Evolutionary conservation across 2,797 vertebrate species (phyloP).

Genomic region (Odontamblyopus lacepedii): DNA sequence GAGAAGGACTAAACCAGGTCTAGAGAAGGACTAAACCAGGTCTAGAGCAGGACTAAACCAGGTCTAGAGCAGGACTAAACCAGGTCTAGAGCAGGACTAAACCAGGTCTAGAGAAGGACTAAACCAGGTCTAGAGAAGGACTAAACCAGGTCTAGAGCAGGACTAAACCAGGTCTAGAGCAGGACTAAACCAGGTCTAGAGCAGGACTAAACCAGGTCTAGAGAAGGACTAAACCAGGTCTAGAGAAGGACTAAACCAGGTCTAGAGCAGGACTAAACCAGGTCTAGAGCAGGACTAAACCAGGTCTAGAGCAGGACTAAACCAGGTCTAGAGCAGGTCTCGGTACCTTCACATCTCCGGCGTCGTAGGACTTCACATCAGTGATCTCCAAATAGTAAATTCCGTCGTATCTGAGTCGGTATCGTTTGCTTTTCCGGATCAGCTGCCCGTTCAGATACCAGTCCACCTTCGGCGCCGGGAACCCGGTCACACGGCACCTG

Average conservation of each 20-base stretch:
- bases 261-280: background rate
- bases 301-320: background rate
- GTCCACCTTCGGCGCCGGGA: slow-evolving; percentile 93
- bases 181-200: too few species aligned
- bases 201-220: too few species aligned
- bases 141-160: background rate
- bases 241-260: too few species aligned
- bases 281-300: background rate
- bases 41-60: background rate
- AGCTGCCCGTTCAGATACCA: slow-evolving; percentile 98
- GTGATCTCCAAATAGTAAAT: slow-evolving; percentile 96
- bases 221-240: too few species aligned
- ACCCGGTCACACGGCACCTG: slow-evolving; percentile 92
- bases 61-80: background rate
- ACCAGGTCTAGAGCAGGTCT: background rate
- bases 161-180: background rate
- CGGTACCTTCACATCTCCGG: slow-evolving; percentile 84
- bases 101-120: background rate
- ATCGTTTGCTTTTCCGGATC: slow-evolving; percentile 97
- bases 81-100: background rate
- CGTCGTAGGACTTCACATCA: slow-evolving; percentile 93
- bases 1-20: background rate
- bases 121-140: too few species aligned
- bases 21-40: background rate
- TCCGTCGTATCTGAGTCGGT: slow-evolving; percentile 93